Evolutionary conservation across 1,140 invertebrate species (phyloP).

Genomic region (Neelides sp.): DNA sequence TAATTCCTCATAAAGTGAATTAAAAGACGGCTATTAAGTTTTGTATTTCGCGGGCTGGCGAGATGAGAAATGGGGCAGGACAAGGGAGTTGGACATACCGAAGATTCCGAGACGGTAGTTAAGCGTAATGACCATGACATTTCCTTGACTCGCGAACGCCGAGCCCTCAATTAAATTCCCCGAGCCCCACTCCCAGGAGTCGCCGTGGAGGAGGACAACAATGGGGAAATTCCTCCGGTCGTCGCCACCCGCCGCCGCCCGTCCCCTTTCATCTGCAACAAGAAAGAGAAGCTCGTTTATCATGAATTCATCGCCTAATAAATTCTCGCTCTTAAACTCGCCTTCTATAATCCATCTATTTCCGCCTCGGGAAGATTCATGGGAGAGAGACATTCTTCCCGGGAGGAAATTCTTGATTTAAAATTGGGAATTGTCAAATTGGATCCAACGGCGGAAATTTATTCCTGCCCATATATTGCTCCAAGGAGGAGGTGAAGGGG

Average conservation of each 20-base stretch:
- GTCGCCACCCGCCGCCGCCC: background rate
- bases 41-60: no score
- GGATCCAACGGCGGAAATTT: no score
- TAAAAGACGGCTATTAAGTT: no score
- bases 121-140: conserved; percentile 76
- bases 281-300: no score
- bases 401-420: no score
- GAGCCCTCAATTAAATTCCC: conserved; percentile 75
- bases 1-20: no score
- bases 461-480: no score
- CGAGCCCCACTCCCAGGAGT: conserved; percentile 72
- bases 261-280: background rate
- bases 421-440: no score
- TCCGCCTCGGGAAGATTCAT: background rate
- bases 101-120: conserved; percentile 78
- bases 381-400: no score
- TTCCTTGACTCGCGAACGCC: conserved; percentile 70
- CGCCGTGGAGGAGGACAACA: conserved; percentile 69
- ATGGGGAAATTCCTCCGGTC: conserved; percentile 41
- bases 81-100: conserved; percentile 52
- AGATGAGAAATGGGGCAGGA: no score
- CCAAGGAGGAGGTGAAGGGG: no score
- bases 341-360: background rate
- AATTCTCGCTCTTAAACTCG: conserved; percentile 6
- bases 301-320: no score